Base-by-base conservation (phyloP, 2,113 vertebrate species). In the Jaculus jaculus region DNA sequence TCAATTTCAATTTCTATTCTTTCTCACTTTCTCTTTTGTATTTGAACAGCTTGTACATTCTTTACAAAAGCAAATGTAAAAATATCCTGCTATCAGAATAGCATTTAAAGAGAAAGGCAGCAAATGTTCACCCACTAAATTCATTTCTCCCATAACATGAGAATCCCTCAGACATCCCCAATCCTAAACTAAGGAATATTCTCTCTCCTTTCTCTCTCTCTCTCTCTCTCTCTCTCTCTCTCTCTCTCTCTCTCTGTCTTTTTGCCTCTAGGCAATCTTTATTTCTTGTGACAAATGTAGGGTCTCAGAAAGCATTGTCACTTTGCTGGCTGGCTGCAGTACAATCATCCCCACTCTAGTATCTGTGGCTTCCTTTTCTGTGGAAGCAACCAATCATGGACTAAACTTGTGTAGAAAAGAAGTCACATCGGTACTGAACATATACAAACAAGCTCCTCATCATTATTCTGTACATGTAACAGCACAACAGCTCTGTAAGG, bases 81-180 rank as follows among this genome's bases (percentile, higher is more conserved):
- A 83, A 84, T 0, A 84, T 68, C 60, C 74, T 88, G 17, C 9
- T 88, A 93, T 75, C 26, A 77, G 82, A 79, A 63, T 8, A 65
- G 4, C n/a, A 84, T 81, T 87, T 77, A 78, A 39, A 75, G 28
- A 79, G 63, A 60, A 88, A 24, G 24, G 87, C 5, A 80, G n/a
- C 1, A 77, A 80, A 11, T 12, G 88, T 79, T 84, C 24, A 58
- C 34, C 26, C 54, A 60, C 21, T 24, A 83, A 24, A 42, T 0
- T 18, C 60, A 80, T 0, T 92, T 16, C 5, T 96, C 89, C 89
- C 84, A 28, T 81, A 86, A 85, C 82, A 39, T 13, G 30, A 92
- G 39, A 58, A 0, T 0, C 75, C 58, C 39, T 65, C 69, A 39
- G n/a, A 61, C 69, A 78, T 12, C 74, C 60, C 34, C 9, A 47